These are phyloP conservation scores for Jordanella pulchra DNA, from an alignment of 2,797 vertebrate genomes.

Conservation along the genomic window DNA sequence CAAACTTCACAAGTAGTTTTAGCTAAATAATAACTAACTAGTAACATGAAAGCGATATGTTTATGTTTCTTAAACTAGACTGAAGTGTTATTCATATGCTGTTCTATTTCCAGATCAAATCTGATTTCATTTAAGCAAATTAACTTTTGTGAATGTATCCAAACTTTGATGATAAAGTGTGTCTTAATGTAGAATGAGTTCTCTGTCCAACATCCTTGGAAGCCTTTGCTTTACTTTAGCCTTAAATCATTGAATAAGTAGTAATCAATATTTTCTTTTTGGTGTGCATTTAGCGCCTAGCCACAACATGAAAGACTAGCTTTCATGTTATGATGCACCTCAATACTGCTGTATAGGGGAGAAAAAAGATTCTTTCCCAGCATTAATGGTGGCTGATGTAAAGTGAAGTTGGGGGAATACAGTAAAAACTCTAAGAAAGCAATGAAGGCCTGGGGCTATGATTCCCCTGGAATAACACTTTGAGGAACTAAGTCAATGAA, in stretches of 20 bases:
- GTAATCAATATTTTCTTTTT: neutral
- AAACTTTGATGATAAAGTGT: neutral
- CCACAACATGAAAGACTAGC: neutral
- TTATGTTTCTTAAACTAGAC: neutral
- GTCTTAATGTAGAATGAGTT: neutral
- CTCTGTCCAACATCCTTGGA: too few relatives aligned
- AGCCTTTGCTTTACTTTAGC: neutral
- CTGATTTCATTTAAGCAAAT: neutral
- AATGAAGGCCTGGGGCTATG: neutral
- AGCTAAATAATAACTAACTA: neutral
- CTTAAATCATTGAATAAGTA: neutral
- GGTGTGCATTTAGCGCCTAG: neutral
- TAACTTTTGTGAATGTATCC: neutral
- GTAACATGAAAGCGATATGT: neutral
- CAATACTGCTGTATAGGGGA: neutral
- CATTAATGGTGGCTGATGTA: neutral
- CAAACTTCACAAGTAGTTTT: neutral
- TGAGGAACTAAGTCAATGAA: neutral
- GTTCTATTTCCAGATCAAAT: neutral
- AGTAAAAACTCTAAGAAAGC: neutral
- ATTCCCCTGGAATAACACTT: neutral
- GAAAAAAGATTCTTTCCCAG: neutral
- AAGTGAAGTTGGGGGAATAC: neutral
- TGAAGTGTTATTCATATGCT: too few relatives aligned
- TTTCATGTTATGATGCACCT: neutral